Evolutionary conservation across 2,113 vertebrate genomes (phyloP).

Genomic region (Rattus rattus): DNA sequence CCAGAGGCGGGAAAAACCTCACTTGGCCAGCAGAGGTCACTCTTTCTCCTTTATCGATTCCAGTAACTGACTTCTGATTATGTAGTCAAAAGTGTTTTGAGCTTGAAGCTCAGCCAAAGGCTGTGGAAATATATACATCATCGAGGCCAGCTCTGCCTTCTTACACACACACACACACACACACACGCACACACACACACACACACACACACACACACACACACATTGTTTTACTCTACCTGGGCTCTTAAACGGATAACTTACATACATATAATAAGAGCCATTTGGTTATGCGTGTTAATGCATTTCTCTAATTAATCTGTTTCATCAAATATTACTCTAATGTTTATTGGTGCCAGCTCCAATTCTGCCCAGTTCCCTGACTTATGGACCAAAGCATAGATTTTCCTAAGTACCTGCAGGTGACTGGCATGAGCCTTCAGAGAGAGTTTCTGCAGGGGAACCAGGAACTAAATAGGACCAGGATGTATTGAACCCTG

Average conservation of each 20-base stretch:
- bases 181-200: too few relatives aligned
- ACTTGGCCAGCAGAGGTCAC: constrained; percentile 88
- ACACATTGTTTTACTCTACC: background rate
- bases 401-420: constrained; percentile 15
- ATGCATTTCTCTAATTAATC: constrained; percentile 22
- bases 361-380: background rate
- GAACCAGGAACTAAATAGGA: constrained; percentile 20
- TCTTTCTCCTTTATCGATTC: constrained; percentile 85
- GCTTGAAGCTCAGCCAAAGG: constrained; percentile 68
- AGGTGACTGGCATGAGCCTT: constrained; percentile 12
- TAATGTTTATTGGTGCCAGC: background rate
- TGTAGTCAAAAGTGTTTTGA: constrained; percentile 2
- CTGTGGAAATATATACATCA: constrained; percentile 9
- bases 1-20: background rate
- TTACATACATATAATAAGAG: background rate
- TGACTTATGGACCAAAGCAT: background rate
- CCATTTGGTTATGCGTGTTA: background rate
- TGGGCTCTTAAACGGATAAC: background rate
- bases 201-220: too few relatives aligned
- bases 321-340: background rate
- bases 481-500: background rate
- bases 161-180: background rate
- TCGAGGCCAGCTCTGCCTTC: constrained; percentile 23
- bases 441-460: constrained; percentile 32
- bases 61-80: background rate